Percentiles rank a stretch among this genome's conserved stretches.
Evolutionary conservation across 2,888 invertebrate species (phyloP).

Genomic region (Cephus spinipes): DNA sequence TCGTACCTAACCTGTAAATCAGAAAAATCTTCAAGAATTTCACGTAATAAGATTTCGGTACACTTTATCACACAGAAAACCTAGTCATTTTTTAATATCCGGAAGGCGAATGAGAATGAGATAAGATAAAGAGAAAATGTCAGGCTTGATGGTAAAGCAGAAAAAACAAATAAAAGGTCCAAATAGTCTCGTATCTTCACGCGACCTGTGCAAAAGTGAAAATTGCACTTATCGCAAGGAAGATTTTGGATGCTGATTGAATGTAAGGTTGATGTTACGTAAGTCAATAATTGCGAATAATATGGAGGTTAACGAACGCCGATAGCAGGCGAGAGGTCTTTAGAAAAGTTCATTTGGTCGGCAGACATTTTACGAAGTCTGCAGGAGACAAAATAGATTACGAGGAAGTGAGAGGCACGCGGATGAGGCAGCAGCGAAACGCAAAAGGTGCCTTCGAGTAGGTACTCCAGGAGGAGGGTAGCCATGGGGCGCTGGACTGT

Average conservation of each 20-base stretch:
- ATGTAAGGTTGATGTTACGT: not conserved
- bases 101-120: too few species aligned
- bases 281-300: constrained; percentile 2
- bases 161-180: not conserved
- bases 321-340: not conserved
- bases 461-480: constrained; percentile 11
- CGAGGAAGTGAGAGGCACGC: constrained; percentile 31
- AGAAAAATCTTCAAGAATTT: too few species aligned
- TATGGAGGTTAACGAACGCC: constrained; percentile 1
- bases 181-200: too few species aligned
- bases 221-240: too few species aligned
- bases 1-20: too few species aligned
- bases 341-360: constrained; percentile 6
- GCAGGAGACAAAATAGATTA: constrained; percentile 59
- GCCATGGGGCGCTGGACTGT: constrained; percentile 18
- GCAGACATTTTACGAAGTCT: constrained; percentile 31
- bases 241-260: not conserved
- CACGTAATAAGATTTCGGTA: too few species aligned
- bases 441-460: constrained; percentile 23
- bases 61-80: too few species aligned
- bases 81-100: too few species aligned
- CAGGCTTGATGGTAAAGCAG: too few species aligned
- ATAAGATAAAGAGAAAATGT: too few species aligned
- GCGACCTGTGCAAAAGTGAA: too few species aligned
- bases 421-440: constrained; percentile 19